Evolutionary conservation across 2,797 vertebrate genomes (phyloP).

Genomic region (Limnodromus scolopaceus): DNA sequence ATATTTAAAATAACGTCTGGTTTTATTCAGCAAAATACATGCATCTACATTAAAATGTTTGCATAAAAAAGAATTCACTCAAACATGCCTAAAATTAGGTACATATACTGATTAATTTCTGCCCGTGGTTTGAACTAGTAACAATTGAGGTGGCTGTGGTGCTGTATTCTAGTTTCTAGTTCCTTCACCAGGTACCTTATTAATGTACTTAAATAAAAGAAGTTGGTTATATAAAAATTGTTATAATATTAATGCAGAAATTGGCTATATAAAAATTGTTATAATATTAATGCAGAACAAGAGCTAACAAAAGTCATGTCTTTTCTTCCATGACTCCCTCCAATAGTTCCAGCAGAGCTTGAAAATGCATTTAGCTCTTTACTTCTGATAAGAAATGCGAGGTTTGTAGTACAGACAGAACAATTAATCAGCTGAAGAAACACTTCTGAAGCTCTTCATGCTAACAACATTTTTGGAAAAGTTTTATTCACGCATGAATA

Average conservation of each 20-base stretch:
- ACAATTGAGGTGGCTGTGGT: rapidly evolving
- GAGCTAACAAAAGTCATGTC: background rate
- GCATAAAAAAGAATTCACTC: background rate
- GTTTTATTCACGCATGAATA: background rate
- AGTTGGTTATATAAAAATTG: background rate
- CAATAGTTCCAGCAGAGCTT: background rate
- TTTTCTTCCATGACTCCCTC: background rate
- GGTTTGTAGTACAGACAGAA: background rate
- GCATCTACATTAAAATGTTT: background rate
- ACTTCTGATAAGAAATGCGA: background rate
- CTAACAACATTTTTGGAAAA: background rate
- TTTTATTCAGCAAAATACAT: background rate
- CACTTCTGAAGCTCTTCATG: background rate
- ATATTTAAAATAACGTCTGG: background rate
- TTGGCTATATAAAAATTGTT: background rate
- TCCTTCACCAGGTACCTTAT: background rate
- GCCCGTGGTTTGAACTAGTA: background rate
- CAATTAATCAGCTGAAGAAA: background rate
- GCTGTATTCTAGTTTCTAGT: background rate
- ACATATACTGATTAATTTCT: background rate
- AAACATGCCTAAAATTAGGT: background rate
- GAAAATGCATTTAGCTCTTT: background rate
- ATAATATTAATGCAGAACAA: background rate
- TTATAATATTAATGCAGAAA: background rate
- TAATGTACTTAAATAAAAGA: background rate